Percentiles rank a stretch among this genome's conserved stretches.
phyloP scores from a whole-genome alignment of 2,888 invertebrate species.

The Onthophagus sagittarius region DNA sequence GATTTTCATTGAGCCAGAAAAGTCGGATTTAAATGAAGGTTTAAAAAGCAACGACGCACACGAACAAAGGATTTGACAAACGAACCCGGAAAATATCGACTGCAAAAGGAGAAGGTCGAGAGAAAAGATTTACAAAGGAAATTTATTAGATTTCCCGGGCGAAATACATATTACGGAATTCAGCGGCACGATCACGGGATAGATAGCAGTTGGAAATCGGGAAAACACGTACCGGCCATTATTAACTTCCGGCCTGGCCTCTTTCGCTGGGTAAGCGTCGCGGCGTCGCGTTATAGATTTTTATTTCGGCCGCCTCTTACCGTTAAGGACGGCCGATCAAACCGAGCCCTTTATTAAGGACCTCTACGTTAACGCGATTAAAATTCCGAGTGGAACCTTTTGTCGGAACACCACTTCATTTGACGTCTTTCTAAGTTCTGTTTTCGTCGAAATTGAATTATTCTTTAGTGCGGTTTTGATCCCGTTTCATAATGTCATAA shows the following conservation, averaged over 20 bases:
- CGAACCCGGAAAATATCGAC: neutral
- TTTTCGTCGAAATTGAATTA: neutral
- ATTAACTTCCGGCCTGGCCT: constrained; percentile 1
- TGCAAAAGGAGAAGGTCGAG: neutral
- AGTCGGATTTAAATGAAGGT: neutral
- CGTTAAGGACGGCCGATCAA: neutral
- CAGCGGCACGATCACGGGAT: neutral
- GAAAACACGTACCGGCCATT: constrained; percentile 7
- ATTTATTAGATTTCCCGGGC: neutral
- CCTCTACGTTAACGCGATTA: neutral
- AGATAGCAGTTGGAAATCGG: constrained; percentile 9
- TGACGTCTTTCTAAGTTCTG: neutral
- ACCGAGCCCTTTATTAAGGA: neutral
- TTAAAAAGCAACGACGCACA: neutral
- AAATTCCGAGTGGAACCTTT: neutral
- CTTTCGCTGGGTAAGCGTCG: neutral
- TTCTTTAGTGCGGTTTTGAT: neutral
- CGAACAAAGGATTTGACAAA: neutral
- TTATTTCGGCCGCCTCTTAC: neutral
- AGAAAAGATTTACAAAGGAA: neutral
- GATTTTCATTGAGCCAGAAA: neutral
- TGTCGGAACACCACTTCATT: neutral
- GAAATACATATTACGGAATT: constrained; percentile 7
- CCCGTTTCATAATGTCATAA: neutral
- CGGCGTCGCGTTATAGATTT: neutral